A percentile compares a stretch with the other conserved stretches of the same genome.
Conservation (phyloP, 2,113 vertebrate genomes). For the Ploceus nigricollis region DNA sequence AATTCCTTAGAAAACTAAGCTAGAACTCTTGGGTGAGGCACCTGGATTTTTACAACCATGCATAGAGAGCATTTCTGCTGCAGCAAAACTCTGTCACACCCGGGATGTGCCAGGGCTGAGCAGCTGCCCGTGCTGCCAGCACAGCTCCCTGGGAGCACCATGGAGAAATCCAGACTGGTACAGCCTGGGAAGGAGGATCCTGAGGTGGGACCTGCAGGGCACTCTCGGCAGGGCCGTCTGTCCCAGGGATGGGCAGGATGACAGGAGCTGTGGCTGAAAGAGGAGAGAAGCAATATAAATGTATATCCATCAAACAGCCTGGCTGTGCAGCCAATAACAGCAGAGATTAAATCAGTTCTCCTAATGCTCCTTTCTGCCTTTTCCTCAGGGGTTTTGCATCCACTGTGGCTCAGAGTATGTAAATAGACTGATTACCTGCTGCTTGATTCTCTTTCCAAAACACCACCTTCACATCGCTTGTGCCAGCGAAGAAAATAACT, state of each 20-base stretch:
- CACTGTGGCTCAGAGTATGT: not conserved
- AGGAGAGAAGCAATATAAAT: conserved; percentile 42
- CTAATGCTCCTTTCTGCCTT: not conserved
- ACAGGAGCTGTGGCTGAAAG: not conserved
- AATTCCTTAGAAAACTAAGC: not conserved
- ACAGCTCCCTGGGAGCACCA: not conserved
- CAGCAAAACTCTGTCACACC: not conserved
- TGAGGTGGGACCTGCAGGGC: not conserved
- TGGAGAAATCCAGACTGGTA: not conserved
- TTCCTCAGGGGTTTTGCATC: not conserved
- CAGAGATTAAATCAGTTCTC: conserved; percentile 52
- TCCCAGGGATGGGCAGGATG: not conserved
- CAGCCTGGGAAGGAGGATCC: not conserved
- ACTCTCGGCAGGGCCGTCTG: not conserved
- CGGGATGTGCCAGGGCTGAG: not conserved
- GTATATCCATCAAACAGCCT: conserved; percentile 27
- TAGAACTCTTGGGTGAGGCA: not conserved
- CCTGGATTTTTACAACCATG: not conserved
- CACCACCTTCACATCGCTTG: not conserved
- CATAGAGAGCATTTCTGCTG: not conserved
- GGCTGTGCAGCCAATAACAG: conserved; percentile 19
- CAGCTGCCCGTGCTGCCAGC: not conserved
- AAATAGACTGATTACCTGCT: conserved; percentile 47
- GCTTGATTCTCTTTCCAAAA: not conserved
- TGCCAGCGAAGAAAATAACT: not conserved